These are phyloP conservation scores for Chiroxiphia lanceolata DNA, from an alignment of 2,797 vertebrate species.

Conservation along the genomic window DNA sequence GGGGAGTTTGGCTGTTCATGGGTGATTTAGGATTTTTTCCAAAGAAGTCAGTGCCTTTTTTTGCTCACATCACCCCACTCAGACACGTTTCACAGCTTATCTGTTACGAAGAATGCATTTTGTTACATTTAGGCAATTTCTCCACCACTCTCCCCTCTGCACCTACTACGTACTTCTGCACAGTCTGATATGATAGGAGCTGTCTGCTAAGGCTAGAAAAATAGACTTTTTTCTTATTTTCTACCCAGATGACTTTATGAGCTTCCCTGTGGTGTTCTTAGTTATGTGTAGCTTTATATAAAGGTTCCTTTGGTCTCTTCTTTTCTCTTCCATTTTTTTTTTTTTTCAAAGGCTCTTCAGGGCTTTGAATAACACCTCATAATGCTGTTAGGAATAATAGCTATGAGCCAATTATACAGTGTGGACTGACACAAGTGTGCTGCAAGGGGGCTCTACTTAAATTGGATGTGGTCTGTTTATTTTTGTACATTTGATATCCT, in stretches of 20 bases:
- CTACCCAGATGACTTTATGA: neutral
- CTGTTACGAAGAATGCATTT: neutral
- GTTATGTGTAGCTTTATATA: conserved; percentile 20
- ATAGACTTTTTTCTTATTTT: conserved; percentile 30
- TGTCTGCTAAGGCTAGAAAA: conserved; percentile 9
- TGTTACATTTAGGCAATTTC: neutral
- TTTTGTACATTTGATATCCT: conserved; percentile 7
- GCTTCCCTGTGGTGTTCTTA: conserved; percentile 37
- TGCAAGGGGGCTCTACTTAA: neutral
- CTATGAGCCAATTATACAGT: conserved; percentile 28
- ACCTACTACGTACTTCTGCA: neutral
- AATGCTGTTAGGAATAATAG: conserved; percentile 55
- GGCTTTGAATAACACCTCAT: conserved; percentile 49
- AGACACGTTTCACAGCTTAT: neutral
- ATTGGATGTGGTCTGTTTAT: conserved; percentile 19
- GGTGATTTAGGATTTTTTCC: neutral
- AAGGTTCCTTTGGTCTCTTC: conserved; percentile 53
- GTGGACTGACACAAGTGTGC: conserved; percentile 21
- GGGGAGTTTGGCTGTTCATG: neutral
- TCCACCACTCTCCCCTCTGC: neutral
- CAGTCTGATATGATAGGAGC: neutral
- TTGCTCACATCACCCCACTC: neutral
- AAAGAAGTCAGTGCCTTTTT: neutral
- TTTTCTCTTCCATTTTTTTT: neutral
- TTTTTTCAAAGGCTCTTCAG: conserved; percentile 28